Evolutionary conservation across 2,113 vertebrate species (phyloP).

Genomic region (Cynocephalus volans): DNA sequence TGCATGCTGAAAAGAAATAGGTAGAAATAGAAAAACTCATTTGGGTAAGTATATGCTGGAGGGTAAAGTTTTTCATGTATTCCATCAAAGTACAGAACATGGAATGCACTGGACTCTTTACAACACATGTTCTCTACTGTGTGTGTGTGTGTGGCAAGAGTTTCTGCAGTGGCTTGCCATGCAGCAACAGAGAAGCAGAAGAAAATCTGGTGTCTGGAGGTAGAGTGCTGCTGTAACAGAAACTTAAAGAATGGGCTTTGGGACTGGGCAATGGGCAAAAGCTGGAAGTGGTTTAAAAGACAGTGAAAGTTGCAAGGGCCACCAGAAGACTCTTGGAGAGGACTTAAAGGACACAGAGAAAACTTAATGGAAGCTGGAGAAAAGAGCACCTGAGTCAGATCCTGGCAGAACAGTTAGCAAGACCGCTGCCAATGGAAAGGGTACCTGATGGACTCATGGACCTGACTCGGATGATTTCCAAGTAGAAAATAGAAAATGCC

Average conservation of each 20-base stretch:
- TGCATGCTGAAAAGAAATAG: background rate
- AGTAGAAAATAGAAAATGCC: background rate
- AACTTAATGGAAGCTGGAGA: background rate
- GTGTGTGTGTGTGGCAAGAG: background rate
- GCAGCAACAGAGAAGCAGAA: background rate
- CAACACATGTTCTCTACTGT: background rate
- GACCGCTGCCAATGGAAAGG: background rate
- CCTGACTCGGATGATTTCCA: background rate
- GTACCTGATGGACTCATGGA: background rate
- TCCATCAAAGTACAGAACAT: background rate
- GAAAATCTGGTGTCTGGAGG: background rate
- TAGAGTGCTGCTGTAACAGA: background rate
- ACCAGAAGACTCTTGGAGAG: background rate
- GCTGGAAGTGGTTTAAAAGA: background rate
- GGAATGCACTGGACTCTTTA: background rate
- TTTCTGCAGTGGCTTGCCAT: background rate
- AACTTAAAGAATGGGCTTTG: background rate
- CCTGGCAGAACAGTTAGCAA: background rate
- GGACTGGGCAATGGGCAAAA: background rate
- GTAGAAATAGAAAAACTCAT: background rate
- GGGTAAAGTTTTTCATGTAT: background rate
- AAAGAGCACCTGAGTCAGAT: background rate
- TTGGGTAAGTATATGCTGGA: background rate
- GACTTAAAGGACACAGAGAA: background rate
- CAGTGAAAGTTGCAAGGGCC: background rate